Percentiles rank a stretch among this genome's conserved stretches.
Evolutionary conservation across 2,113 vertebrate species (phyloP).

Genomic region (Daphoenositta chrysoptera): DNA sequence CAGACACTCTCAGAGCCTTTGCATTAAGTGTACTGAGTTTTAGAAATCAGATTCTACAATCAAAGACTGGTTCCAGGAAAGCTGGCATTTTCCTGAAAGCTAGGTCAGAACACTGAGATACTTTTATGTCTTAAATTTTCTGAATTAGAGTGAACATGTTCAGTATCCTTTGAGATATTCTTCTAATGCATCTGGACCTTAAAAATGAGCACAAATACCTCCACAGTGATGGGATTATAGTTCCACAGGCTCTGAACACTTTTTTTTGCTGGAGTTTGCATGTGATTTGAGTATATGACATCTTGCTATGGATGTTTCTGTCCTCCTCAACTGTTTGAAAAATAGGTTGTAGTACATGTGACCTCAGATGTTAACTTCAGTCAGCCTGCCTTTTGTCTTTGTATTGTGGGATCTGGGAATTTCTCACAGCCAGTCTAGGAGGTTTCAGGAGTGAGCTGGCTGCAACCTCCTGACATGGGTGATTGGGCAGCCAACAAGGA

Average conservation of each 20-base stretch:
- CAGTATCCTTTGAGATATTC: background rate
- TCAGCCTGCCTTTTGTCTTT: background rate
- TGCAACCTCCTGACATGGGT: background rate
- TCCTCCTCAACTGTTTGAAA: background rate
- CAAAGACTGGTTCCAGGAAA: background rate
- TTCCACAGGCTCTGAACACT: background rate
- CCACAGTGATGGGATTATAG: background rate
- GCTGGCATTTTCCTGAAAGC: background rate
- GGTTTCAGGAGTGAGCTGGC: background rate
- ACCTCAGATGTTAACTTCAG: background rate
- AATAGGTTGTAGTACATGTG: background rate
- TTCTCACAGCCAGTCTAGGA: background rate
- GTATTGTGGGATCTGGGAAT: background rate
- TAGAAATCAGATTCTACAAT: background rate
- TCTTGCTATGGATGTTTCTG: background rate
- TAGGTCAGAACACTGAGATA: background rate
- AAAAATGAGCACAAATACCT: background rate
- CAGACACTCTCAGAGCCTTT: background rate
- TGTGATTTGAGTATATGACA: background rate
- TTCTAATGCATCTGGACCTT: background rate
- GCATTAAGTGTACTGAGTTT: background rate
- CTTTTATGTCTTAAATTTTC: background rate
- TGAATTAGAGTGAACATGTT: background rate
- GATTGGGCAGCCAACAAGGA: background rate
- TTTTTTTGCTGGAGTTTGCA: background rate